These are phyloP conservation scores for Dascillus cervinus DNA, from an alignment of 2,888 invertebrate species.

Conservation along the genomic window DNA sequence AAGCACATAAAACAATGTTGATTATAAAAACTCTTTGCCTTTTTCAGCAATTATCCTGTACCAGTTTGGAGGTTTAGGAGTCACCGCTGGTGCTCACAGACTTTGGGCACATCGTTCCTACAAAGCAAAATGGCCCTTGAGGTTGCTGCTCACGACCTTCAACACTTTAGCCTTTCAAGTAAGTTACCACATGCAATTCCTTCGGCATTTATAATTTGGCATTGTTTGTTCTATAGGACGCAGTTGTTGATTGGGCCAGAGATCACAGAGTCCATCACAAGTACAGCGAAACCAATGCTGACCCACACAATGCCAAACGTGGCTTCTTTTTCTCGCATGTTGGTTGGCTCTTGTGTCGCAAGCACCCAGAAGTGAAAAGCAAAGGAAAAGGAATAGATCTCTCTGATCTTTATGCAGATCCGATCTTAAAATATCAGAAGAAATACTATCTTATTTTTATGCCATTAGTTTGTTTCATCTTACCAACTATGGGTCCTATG, in stretches of 20 bases:
- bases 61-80: conserved; percentile 75
- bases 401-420: conserved; percentile 74
- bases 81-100: conserved; percentile 95
- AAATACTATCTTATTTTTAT: conserved; percentile 74
- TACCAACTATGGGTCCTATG: conserved; percentile 70
- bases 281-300: conserved; percentile 88
- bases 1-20: no score
- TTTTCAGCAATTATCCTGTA: conserved; percentile 59
- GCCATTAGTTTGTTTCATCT: conserved; percentile 65
- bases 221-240: no score
- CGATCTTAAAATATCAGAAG: conserved; percentile 79
- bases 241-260: conserved; percentile 70
- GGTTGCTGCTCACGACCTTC: conserved; percentile 68
- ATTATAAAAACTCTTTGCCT: no score
- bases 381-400: conserved; percentile 83
- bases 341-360: conserved; percentile 87
- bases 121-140: conserved; percentile 87
- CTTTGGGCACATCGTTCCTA: conserved; percentile 94
- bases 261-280: conserved; percentile 87
- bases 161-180: conserved; percentile 85
- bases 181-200: no score
- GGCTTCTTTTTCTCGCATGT: conserved; percentile 96
- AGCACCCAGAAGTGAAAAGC: conserved; percentile 81
- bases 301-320: conserved; percentile 85
- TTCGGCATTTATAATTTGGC: no score